phyloP scores from a whole-genome alignment of 1,140 invertebrate genomes.

The Cotesia typhae region DNA sequence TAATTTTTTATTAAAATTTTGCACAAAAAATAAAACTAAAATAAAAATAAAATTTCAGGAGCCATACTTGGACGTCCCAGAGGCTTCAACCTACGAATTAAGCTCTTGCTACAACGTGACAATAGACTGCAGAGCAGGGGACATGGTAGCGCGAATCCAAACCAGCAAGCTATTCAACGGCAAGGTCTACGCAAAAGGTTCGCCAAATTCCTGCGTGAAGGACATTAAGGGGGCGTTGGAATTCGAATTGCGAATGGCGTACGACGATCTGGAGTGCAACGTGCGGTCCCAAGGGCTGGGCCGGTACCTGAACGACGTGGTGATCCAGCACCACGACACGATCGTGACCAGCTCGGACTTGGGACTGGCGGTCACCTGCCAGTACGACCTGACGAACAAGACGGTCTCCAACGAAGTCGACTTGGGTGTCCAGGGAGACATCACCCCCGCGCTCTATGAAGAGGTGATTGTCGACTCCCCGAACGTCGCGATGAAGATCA shows the following conservation, averaged over 20 bases:
- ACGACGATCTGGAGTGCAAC: slow-evolving; percentile 90
- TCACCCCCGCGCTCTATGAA: slow-evolving; percentile 79
- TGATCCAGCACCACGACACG: slow-evolving; percentile 94
- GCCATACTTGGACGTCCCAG: slow-evolving; percentile 87
- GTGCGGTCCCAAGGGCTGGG: slow-evolving; percentile 85
- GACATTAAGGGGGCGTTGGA: slow-evolving; percentile 86
- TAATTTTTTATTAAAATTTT: too few relatives aligned
- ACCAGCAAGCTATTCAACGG: slow-evolving; percentile 93
- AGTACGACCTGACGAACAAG: slow-evolving; percentile 93
- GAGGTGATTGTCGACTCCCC: slow-evolving; percentile 91
- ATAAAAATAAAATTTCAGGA: slow-evolving; percentile 67
- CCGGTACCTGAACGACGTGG: slow-evolving; percentile 87
- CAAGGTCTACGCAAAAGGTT: slow-evolving; percentile 92
- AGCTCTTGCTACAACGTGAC: slow-evolving; percentile 95
- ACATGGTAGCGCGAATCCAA: slow-evolving; percentile 91
- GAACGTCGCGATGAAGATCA: slow-evolving; percentile 94
- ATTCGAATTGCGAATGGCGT: slow-evolving; percentile 89
- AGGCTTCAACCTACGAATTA: slow-evolving; percentile 90
- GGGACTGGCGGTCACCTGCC: slow-evolving; percentile 89
- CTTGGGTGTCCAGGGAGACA: slow-evolving; percentile 86
- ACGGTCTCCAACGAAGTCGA: slow-evolving; percentile 92
- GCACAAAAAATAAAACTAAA: too few relatives aligned
- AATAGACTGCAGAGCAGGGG: slow-evolving; percentile 88
- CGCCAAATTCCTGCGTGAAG: slow-evolving; percentile 89
- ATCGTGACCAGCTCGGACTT: slow-evolving; percentile 94